A percentile compares a stretch with the other conserved stretches of the same genome.
Conservation (phyloP, 2,888 invertebrate species). For the Pristionchus fissidentatus region DNA sequence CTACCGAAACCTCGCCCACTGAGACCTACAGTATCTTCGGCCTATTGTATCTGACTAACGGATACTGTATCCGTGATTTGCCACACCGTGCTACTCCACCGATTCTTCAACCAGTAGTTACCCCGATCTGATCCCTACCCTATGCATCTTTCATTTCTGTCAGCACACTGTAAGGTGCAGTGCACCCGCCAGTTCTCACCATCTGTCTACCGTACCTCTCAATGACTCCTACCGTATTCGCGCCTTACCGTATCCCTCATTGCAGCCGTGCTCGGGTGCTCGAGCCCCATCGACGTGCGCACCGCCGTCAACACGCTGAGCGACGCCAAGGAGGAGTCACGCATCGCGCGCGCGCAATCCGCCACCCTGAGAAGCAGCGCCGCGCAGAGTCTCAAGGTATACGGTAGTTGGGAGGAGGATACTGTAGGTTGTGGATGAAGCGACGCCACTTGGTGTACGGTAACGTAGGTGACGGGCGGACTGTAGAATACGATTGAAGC, state of each 20-base stretch:
- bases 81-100: no score
- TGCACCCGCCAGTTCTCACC: not conserved
- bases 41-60: no score
- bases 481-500: no score
- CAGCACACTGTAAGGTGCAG: not conserved
- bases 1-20: not conserved
- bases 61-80: no score
- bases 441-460: no score
- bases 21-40: not conserved
- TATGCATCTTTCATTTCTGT: not conserved
- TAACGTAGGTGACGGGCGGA: no score
- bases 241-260: not conserved
- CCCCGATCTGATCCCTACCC: no score
- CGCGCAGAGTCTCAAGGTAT: not conserved
- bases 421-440: no score
- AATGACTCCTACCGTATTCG: not conserved
- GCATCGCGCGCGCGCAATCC: not conserved
- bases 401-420: no score
- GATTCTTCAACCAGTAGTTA: not conserved
- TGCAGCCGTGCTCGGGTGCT: not conserved
- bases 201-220: not conserved
- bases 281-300: not conserved
- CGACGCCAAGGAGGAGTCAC: constrained; percentile 12
- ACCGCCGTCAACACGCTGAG: constrained; percentile 7
- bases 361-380: not conserved